Conservation (phyloP, 1,140 invertebrate species). For the Hypothenemus hampei region DNA sequence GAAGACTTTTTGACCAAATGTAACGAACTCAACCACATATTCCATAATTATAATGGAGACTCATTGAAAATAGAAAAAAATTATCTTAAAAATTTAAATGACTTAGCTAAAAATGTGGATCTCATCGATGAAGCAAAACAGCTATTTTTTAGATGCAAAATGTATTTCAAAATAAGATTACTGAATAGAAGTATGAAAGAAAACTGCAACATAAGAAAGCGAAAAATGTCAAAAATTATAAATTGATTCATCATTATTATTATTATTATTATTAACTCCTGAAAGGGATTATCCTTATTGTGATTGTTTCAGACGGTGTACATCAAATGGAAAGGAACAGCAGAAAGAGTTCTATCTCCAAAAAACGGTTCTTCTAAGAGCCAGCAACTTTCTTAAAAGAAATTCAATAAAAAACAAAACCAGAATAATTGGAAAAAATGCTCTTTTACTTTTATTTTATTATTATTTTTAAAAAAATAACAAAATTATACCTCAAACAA, state of each 20-base stretch:
- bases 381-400: too few species aligned
- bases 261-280: neutral
- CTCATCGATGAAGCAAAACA: conserved; percentile 4
- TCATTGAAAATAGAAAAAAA: conserved; percentile 10
- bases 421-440: neutral
- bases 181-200: conserved; percentile 6
- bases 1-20: conserved; percentile 10
- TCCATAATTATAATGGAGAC: conserved; percentile 13
- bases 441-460: neutral
- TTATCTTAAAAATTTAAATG: conserved; percentile 2
- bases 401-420: too few species aligned
- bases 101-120: conserved; percentile 4
- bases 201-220: conserved; percentile 4
- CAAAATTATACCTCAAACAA: too few species aligned
- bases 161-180: conserved; percentile 7
- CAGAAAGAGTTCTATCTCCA: neutral
- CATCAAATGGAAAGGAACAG: neutral
- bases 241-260: neutral
- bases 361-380: too few species aligned
- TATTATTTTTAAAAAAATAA: too few species aligned
- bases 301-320: neutral
- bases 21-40: conserved; percentile 14
- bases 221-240: conserved; percentile 16
- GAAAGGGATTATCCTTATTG: neutral
- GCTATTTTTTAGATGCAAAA: conserved; percentile 7